Evolutionary conservation across 2,797 vertebrate genomes (phyloP).

Genomic region (Eleutherodactylus coqui): DNA sequence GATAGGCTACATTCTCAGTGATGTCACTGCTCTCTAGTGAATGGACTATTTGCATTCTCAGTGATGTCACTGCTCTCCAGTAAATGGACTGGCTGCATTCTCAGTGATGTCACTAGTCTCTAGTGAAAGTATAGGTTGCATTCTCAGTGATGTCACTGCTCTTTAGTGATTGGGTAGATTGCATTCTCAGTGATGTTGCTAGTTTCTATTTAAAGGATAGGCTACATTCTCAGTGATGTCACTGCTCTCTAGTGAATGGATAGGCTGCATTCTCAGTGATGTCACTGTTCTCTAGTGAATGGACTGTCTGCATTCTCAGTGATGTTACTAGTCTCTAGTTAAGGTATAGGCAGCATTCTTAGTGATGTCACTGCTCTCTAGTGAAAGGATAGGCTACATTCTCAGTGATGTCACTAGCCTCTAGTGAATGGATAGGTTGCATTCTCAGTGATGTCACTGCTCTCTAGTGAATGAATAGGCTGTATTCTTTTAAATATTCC

Average conservation of each 20-base stretch:
- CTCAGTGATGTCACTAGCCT: not conserved
- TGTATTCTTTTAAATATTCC: not conserved
- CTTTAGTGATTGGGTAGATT: not conserved
- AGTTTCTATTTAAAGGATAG: not conserved
- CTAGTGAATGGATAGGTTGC: not conserved
- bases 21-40: constrained; percentile 3
- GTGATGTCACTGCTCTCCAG: constrained; percentile 3
- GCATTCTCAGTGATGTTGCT: not conserved
- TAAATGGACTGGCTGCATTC: not conserved
- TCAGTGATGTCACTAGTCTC: not conserved
- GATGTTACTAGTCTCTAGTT: not conserved
- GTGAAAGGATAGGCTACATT: not conserved
- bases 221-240: not conserved
- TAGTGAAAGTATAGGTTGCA: not conserved
- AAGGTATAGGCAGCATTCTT: not conserved
- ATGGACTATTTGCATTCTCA: not conserved
- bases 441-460: not conserved
- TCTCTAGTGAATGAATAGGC: not conserved
- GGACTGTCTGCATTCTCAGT: constrained; percentile 9
- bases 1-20: constrained; percentile 20
- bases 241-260: not conserved
- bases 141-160: not conserved
- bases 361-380: not conserved
- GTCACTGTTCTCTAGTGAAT: not conserved
- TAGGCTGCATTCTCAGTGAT: constrained; percentile 4